Percentiles rank a stretch among this genome's conserved stretches.
phyloP scores from a whole-genome alignment of 2,113 vertebrate species.

The Hydrolagus affinis region DNA sequence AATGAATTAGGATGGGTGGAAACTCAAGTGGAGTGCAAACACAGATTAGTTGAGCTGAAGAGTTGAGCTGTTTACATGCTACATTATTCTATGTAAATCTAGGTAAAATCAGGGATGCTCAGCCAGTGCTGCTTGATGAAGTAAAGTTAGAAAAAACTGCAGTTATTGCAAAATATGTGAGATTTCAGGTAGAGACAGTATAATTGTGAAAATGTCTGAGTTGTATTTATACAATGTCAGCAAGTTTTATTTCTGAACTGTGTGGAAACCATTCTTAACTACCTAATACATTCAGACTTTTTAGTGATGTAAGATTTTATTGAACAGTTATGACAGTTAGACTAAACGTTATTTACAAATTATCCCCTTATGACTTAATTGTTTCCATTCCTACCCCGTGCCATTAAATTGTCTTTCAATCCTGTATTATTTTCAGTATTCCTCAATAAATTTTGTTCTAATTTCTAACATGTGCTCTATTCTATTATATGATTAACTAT shows the following conservation, averaged over 20 bases:
- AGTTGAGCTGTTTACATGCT: no score
- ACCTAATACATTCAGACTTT: conserved; percentile 26
- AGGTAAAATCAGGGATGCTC: background rate
- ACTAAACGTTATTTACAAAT: conserved; percentile 35
- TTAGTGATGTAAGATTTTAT: conserved; percentile 29
- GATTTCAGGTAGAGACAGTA: conserved; percentile 5
- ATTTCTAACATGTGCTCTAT: conserved; percentile 28
- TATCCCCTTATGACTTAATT: conserved; percentile 60
- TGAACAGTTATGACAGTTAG: conserved; percentile 31
- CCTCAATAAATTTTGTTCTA: conserved; percentile 22
- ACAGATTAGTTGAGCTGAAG: no score
- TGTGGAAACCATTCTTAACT: conserved; percentile 15
- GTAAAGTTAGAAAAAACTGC: background rate
- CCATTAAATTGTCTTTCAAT: conserved; percentile 53
- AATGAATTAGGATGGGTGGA: no score
- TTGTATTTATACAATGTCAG: conserved; percentile 26
- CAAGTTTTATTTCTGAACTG: conserved; percentile 18
- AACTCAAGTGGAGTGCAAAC: no score
- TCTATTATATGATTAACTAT: conserved; percentile 26
- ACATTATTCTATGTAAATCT: background rate
- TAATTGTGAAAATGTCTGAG: conserved; percentile 24
- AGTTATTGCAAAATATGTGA: conserved; percentile 12
- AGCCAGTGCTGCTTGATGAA: background rate
- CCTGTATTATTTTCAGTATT: conserved; percentile 51
- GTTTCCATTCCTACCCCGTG: conserved; percentile 54